A percentile compares a stretch with the other conserved stretches of the same genome.
These are phyloP conservation scores for Ailuropoda melanoleuca DNA, from an alignment of 2,113 vertebrate species.

Conservation along the genomic window DNA sequence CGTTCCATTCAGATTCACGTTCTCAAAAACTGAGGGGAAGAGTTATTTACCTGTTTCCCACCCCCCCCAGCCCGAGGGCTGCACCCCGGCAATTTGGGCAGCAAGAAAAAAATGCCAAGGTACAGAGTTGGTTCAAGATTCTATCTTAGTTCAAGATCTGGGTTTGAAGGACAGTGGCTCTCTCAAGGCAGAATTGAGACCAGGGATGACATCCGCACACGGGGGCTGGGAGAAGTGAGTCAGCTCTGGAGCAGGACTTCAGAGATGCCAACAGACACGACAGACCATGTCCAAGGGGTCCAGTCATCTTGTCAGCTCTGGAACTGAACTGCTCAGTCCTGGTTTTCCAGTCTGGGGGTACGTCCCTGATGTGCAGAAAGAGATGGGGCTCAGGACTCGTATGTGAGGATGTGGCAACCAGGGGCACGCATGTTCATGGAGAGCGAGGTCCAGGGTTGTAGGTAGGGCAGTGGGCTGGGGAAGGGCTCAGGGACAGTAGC, in stretches of 20 bases:
- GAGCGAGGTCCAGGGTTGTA: neutral
- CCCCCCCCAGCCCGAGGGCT: neutral
- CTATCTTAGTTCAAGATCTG: neutral
- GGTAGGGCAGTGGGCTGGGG: neutral
- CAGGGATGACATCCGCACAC: neutral
- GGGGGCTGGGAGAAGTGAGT: neutral
- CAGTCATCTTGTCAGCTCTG: neutral
- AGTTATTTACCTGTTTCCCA: neutral
- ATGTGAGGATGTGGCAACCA: neutral
- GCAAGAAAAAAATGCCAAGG: neutral
- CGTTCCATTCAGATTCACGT: neutral
- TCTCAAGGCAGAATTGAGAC: neutral
- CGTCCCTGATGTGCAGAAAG: too few species aligned
- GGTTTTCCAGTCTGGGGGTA: neutral
- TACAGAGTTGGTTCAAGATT: neutral
- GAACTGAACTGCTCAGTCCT: neutral
- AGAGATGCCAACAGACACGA: neutral
- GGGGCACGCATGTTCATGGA: neutral
- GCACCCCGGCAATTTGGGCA: neutral
- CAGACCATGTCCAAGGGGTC: fast-evolving
- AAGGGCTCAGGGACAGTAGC: neutral
- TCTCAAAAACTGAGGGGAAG: neutral
- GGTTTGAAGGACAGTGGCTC: neutral
- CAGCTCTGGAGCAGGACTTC: neutral
- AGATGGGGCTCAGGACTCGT: neutral